These are phyloP conservation scores for Caerostris extrusa DNA, from an alignment of 1,140 invertebrate species.

Conservation along the genomic window DNA sequence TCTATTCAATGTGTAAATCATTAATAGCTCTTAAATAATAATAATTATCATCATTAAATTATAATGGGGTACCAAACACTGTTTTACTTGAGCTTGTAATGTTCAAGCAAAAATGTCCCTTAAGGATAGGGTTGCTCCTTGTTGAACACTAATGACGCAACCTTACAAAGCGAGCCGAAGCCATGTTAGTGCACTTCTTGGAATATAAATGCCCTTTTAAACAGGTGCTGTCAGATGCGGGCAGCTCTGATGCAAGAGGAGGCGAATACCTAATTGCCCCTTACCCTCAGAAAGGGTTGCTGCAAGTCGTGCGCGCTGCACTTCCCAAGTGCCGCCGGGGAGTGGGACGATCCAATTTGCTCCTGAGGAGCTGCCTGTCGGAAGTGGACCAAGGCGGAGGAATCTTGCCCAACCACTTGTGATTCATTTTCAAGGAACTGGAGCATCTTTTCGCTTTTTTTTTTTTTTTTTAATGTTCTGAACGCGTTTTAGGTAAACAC, in stretches of 20 bases:
- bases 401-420: not conserved
- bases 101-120: no score
- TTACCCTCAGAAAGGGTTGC: not conserved
- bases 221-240: not conserved
- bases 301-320: not conserved
- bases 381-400: constrained; percentile 1
- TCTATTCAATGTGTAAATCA: no score
- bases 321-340: not conserved
- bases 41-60: no score
- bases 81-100: no score
- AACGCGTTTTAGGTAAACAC: no score
- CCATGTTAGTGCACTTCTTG: not conserved
- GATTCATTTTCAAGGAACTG: not conserved
- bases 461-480: no score
- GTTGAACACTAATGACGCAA: no score
- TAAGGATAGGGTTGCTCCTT: no score
- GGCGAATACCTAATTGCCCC: not conserved
- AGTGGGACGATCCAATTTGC: constrained; percentile 1
- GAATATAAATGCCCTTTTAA: not conserved
- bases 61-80: no score
- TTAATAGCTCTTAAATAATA: no score
- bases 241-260: not conserved
- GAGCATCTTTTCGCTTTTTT: not conserved
- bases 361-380: not conserved
- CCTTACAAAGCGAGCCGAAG: no score